Evolutionary conservation across 2,797 vertebrate species (phyloP), one percentile per base, ranked within the genome.

Genomic region (Poeciliopsis turneri): DNA sequence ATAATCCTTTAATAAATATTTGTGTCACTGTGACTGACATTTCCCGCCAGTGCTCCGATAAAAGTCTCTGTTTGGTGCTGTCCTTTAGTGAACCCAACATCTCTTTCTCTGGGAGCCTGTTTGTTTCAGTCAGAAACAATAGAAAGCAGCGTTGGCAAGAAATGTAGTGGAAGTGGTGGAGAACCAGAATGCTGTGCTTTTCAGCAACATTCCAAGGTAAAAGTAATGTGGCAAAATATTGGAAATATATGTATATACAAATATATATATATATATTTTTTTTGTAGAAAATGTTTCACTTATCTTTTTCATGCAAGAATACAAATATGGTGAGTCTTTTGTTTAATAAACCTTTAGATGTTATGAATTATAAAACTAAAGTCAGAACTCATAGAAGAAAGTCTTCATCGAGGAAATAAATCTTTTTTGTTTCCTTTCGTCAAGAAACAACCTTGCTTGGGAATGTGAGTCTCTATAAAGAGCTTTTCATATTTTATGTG

Each of bases 1-100:
- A 85, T 86, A 86, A 91, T 83, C 86, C 76, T 51, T 80, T n/a
- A 59, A 74, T 84, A 75, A 84, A 75, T 76, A 78, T 84, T 86
- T 82, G 78, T 87, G 78, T 72, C 53, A 70, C 72, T 53, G 66
- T 74, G 78, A 74, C 69, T 81, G 85, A 87, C 57, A 59, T 84
- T 78, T 82, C 76, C 61, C 84, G 47, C 61, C 78, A 71, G 77
- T 49, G 76, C 77, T 82, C 66, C 47, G 13, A 78, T 87, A 85
- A 88, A 75, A 86, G 79, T 84, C 78, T 81, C 41, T 45, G 74
- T 80, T 77, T 77, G 70, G 78, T 73, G 68, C 76, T 78, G 61
- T 84, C 78, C 87, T 78, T 76, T 72, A 75, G 70, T 78, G 81
- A 84, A 79, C 84, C 66, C 53, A 72, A 78, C 28, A 3, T 76